Evolutionary conservation across 2,113 vertebrate species (phyloP).

Genomic region (Picathartes gymnocephalus): DNA sequence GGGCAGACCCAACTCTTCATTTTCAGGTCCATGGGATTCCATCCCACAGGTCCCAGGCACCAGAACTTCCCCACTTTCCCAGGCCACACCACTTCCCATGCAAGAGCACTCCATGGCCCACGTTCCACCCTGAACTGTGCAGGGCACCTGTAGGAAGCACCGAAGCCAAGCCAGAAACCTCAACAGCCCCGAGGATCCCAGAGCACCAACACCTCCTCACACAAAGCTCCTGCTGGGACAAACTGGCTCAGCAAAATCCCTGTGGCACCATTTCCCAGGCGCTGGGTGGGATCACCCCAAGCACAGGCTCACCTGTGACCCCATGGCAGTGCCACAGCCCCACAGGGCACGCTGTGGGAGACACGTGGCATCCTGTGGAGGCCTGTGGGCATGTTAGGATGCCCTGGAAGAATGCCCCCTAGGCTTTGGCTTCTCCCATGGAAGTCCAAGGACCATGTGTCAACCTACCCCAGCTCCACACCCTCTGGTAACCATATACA

Average conservation of each 20-base stretch:
- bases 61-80: background rate
- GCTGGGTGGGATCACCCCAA: background rate
- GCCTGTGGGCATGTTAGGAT: too few species aligned
- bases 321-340: background rate
- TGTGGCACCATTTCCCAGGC: rapidly evolving
- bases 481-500: too few species aligned
- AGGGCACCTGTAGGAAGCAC: background rate
- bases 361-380: too few species aligned
- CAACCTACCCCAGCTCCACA: too few species aligned
- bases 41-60: background rate
- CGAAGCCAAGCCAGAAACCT: background rate
- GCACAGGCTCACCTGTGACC: background rate
- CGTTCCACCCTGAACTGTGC: background rate
- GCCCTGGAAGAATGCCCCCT: too few species aligned
- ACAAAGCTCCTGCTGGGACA: background rate
- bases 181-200: background rate
- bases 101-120: background rate
- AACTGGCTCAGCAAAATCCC: background rate
- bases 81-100: background rate
- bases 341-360: rapidly evolving
- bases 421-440: too few species aligned
- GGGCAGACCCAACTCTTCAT: background rate
- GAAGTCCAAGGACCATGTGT: too few species aligned
- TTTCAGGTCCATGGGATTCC: background rate
- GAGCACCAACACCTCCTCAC: background rate